phyloP scores from a whole-genome alignment of 2,113 vertebrate species.

The Accipiter cooperii region DNA sequence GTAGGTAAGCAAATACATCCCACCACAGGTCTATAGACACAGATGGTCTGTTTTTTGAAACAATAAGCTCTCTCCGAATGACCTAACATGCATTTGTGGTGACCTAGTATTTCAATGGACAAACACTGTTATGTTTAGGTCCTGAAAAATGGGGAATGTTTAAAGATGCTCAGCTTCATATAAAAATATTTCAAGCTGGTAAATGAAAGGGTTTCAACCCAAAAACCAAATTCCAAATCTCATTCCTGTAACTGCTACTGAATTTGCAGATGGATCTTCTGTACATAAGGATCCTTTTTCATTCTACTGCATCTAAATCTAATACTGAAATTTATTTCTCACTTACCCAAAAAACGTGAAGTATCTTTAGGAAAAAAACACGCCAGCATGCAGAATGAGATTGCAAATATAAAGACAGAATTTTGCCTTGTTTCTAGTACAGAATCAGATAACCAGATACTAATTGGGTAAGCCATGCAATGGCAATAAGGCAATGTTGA shows the following conservation, averaged over 20 bases:
- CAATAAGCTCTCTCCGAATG: slow-evolving; percentile 19
- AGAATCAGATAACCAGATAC: neutral
- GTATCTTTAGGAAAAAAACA: neutral
- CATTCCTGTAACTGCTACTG: neutral
- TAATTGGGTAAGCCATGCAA: neutral
- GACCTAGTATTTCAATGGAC: neutral
- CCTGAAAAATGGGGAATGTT: neutral
- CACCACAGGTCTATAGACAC: neutral
- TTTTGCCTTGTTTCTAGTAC: neutral
- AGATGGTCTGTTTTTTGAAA: slow-evolving; percentile 1
- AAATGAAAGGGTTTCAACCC: neutral
- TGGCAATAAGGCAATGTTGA: neutral
- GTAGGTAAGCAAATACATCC: neutral
- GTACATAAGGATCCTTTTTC: neutral
- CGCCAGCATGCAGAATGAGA: neutral
- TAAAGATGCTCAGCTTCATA: neutral
- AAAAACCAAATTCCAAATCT: neutral
- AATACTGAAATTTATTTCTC: neutral
- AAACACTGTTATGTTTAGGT: neutral
- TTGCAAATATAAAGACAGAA: neutral
- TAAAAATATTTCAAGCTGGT: neutral
- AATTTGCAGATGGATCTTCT: neutral
- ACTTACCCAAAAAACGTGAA: neutral
- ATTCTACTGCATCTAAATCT: neutral
- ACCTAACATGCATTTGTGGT: neutral